A percentile compares a stretch with the other conserved stretches of the same genome.
phyloP scores from a whole-genome alignment of 2,888 invertebrate species.

The Timema cristinae region DNA sequence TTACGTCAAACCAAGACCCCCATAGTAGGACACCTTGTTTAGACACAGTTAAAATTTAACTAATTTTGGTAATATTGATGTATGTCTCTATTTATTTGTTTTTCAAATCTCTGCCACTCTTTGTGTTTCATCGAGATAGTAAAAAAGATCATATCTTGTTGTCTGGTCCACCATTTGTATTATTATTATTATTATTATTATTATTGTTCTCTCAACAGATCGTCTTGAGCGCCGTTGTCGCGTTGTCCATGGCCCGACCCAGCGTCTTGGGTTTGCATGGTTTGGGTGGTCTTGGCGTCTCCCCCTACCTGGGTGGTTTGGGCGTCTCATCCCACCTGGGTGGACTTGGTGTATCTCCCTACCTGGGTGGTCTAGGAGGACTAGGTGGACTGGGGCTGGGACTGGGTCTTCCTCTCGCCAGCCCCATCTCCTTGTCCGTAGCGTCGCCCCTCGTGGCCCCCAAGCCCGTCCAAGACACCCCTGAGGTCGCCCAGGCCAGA shows the following conservation, averaged over 20 bases:
- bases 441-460: slow-evolving; percentile 14
- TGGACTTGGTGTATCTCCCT: background rate
- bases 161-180: no score
- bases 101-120: no score
- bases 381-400: no score
- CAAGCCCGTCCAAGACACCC: slow-evolving; percentile 13
- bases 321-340: no score
- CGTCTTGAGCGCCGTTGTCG: background rate
- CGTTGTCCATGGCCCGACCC: slow-evolving; percentile 3
- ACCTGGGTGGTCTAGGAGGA: background rate
- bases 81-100: no score
- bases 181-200: background rate
- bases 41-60: no score
- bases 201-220: background rate
- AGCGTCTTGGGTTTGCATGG: background rate
- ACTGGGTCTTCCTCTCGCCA: background rate
- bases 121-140: no score
- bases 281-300: background rate
- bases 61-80: no score
- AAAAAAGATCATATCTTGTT: no score
- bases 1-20: no score
- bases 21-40: no score
- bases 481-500: slow-evolving; percentile 15
- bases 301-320: slow-evolving; percentile 12
- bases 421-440: background rate